Percentiles rank a stretch among this genome's conserved stretches.
These are phyloP conservation scores for Mamestra brassicae DNA, from an alignment of 2,888 invertebrate species.

Conservation along the genomic window DNA sequence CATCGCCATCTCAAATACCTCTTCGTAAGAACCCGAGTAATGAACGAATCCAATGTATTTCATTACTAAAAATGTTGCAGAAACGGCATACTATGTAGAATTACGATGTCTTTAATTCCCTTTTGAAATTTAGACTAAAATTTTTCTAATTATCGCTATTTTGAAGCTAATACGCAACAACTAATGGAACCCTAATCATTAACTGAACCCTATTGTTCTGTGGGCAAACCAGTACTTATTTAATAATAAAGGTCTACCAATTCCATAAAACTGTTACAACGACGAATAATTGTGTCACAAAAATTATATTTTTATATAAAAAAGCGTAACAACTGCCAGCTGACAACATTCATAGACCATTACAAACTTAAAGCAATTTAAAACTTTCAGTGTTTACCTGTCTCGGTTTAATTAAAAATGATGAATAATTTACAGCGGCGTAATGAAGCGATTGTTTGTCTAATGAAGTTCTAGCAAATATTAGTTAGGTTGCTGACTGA, in stretches of 20 bases:
- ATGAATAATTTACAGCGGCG: slow-evolving; percentile 37
- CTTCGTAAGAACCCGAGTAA: no score
- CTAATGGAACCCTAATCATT: not conserved
- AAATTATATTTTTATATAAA: not conserved
- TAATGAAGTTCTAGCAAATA: slow-evolving; percentile 11
- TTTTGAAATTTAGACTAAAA: no score
- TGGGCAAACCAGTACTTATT: not conserved
- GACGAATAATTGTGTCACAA: not conserved
- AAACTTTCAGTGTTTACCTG: slow-evolving; percentile 58
- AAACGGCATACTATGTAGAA: no score
- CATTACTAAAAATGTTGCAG: no score
- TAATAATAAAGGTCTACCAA: not conserved
- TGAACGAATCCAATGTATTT: no score
- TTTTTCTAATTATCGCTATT: not conserved
- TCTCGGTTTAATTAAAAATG: slow-evolving; percentile 58
- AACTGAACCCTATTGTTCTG: not conserved
- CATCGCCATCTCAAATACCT: no score
- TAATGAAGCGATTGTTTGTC: slow-evolving; percentile 24
- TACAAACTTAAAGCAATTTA: slow-evolving; percentile 57
- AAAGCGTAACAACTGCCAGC: not conserved
- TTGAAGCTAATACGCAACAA: not conserved
- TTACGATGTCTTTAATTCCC: no score
- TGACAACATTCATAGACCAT: slow-evolving; percentile 10
- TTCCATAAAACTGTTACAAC: not conserved
- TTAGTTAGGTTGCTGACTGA: slow-evolving; percentile 7